A percentile compares a stretch with the other conserved stretches of the same genome.
Evolutionary conservation across 2,888 invertebrate species (phyloP).

Genomic region (Drosophila ezoana): DNA sequence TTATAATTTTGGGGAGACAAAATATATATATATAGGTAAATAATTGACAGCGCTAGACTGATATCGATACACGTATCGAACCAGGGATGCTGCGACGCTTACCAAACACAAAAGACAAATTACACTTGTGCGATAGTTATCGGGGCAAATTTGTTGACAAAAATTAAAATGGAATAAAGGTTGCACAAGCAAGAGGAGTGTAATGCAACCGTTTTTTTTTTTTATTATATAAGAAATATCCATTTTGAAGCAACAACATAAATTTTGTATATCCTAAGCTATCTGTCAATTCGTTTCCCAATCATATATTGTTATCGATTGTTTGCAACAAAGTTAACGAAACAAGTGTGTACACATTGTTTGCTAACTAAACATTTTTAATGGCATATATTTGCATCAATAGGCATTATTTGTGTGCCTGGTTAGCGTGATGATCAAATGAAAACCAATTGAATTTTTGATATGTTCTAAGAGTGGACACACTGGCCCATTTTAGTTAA

Average conservation of each 20-base stretch:
- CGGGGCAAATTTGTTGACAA: slow-evolving; percentile 8
- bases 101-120: slow-evolving; percentile 26
- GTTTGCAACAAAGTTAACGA: background rate
- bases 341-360: background rate
- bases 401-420: background rate
- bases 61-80: slow-evolving; percentile 58
- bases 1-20: slow-evolving; percentile 56
- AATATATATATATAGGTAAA: slow-evolving; percentile 63
- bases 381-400: background rate
- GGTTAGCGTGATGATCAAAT: background rate
- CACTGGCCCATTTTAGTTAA: background rate
- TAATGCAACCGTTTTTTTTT: background rate
- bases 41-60: slow-evolving; percentile 65
- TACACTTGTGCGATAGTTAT: slow-evolving; percentile 32
- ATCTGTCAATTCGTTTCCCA: background rate
- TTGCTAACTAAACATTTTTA: background rate
- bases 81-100: slow-evolving; percentile 47
- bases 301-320: background rate
- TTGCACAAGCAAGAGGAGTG: no score
- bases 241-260: background rate
- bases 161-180: background rate
- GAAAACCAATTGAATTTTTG: background rate
- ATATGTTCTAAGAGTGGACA: background rate
- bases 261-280: background rate
- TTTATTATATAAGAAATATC: background rate